Percentiles rank a stretch among this genome's conserved stretches.
Conservation (phyloP, 1,140 invertebrate genomes). For the Ericerus pela region DNA sequence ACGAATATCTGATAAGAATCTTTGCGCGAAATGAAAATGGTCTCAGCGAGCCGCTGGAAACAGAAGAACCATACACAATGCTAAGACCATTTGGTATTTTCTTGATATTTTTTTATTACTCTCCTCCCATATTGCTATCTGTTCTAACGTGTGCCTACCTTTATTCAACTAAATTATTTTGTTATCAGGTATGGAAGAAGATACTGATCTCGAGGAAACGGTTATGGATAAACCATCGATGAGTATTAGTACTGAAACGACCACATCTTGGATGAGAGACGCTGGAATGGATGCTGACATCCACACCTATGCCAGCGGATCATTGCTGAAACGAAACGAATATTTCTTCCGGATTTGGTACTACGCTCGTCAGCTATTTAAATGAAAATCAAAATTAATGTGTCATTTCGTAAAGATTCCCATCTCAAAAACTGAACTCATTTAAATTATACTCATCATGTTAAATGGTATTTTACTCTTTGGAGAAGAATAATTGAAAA, state of each 20-base stretch:
- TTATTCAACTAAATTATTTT: neutral
- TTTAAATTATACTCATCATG: no score
- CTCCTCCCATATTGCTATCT: no score
- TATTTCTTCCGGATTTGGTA: slow-evolving; percentile 90
- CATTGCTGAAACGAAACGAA: slow-evolving; percentile 66
- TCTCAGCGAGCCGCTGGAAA: slow-evolving; percentile 80
- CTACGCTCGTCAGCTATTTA: slow-evolving; percentile 65
- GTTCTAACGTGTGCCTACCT: no score
- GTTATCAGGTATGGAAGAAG: slow-evolving; percentile 35
- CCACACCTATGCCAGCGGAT: slow-evolving; percentile 65
- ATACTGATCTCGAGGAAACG: slow-evolving; percentile 30
- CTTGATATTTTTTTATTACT: neutral
- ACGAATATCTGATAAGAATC: slow-evolving; percentile 78
- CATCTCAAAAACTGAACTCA: no score
- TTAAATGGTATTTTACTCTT: no score
- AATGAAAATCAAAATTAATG: slow-evolving; percentile 39
- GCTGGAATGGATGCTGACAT: slow-evolving; percentile 87
- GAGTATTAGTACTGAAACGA: slow-evolving; percentile 72
- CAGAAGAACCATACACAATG: slow-evolving; percentile 79
- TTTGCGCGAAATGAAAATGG: slow-evolving; percentile 92
- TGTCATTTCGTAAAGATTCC: no score
- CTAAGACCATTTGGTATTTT: slow-evolving; percentile 57
- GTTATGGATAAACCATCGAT: slow-evolving; percentile 36
- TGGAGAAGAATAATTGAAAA: no score
- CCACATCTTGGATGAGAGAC: slow-evolving; percentile 81